Base-by-base conservation (phyloP, 2,113 vertebrate genomes). In the Hippocampus zosterae region DNA sequence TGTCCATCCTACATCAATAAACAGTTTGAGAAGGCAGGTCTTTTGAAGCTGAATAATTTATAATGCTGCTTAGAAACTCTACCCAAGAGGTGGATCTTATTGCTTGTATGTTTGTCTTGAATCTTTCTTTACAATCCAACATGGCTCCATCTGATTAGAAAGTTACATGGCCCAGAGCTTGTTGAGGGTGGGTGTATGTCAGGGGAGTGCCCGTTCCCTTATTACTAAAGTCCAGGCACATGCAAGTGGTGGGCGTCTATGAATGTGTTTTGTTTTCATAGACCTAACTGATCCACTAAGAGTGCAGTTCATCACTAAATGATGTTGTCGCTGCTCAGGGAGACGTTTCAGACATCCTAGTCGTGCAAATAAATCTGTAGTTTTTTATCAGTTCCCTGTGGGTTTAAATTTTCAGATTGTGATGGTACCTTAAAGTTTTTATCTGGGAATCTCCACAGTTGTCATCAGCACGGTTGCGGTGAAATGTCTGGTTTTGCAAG, bases 21-120 rank as follows among this genome's bases (percentile, higher is more conserved):
- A 93, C 91, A 94, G n/a, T 93, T 93, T 91, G 85, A 89, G 91
- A 93, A 90, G 90, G 92, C 90, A 87, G 87, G 90, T 90, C 91
- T 91, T 90, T 84, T 81, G 67, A 71, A 80, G 82, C 89, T 94
- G 92, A 94, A 94, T 93, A 91, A 93, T 95, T 95, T 92, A 93
- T 92, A 69, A 83, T 79, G 53, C 80, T 91, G 84, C 91, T 88
- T 93, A 93, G 92, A 94, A 94, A 95, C 92, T 87, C 88, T 92
- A 83, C 90, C 82, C 89, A 83, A 82, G 89, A 85, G 42, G 71
- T 78, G 85, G 90, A 88, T 88, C 84, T 86, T 77, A 88, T 93
- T 93, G 89, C 92, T 89, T 90, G 90, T 87, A 91, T 91, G 84
- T 90, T 78, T 89, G 88, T 89, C 82, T 88, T 84, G 84, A 88